Base-by-base conservation (phyloP, 2,888 invertebrate species). In the Drosophila picticornis region DNA sequence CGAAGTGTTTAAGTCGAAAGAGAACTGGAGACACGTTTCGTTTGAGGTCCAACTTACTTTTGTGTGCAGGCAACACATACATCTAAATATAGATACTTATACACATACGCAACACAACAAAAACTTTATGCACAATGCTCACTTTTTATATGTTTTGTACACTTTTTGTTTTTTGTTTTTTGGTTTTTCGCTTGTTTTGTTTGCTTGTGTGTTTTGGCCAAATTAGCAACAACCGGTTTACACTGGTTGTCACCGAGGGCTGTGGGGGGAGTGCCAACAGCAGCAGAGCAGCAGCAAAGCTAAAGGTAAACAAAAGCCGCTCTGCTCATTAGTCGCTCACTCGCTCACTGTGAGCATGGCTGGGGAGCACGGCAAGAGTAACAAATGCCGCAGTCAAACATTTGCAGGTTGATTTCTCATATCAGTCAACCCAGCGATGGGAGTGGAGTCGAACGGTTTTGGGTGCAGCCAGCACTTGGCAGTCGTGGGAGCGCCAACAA, bases 211-310 rank as follows among this genome's bases (percentile, higher is more conserved):
- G 56, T 74, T 74, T 84, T 78, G 87, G 90, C 79, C 76, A 89
- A 87, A 84, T 89, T 79, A 79, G 77, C 84, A 75, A 84, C 59
- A 89, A 84, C 84, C 88, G 79, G 84, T 84, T 84, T 81, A 67
- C 77, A 61, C 59, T 74, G 73, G 62, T 66, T 70, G 71, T 48
- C 62, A 63, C 60, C 43, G 55, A 50, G 50, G 32, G 67, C 50
- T 52, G 60, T 56, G 65, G 69, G 68, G 67, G 72, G 66, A 9
- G 60, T 40, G 55, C 46, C 40, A 27, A 32, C 62, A 56, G 53
- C 70, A 66, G 46, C 40, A n/a, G 40, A 36, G 19, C 38, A 38
- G 10, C 43, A 13, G 46, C 25, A 46, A 46, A 46, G 61, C 72
- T 46, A 77, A 89, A 84, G 75, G 78, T 89, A 84, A 89, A 84